A percentile compares a stretch with the other conserved stretches of the same genome.
Evolutionary conservation across 2,888 invertebrate species (phyloP).

Genomic region (Drosophila paranaensis): DNA sequence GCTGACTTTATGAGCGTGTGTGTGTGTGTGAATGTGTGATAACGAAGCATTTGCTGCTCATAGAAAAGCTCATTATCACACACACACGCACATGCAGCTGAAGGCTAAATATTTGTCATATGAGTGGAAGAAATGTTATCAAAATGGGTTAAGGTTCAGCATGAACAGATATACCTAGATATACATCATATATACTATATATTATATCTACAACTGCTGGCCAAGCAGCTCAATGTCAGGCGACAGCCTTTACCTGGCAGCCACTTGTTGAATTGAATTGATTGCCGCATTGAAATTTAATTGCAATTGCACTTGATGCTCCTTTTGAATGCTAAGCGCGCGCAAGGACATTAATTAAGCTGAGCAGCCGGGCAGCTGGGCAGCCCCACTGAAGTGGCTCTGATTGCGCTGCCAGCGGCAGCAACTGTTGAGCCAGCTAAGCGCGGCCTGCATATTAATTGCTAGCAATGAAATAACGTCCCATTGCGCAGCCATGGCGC

Average conservation of each 20-base stretch:
- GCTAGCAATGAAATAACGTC: slow-evolving; percentile 25
- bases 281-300: slow-evolving; percentile 74
- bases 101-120: slow-evolving; percentile 57
- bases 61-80: slow-evolving; percentile 64
- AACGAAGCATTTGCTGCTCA: slow-evolving; percentile 51
- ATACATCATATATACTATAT: too few species aligned
- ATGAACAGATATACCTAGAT: slow-evolving; percentile 2
- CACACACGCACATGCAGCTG: slow-evolving; percentile 29
- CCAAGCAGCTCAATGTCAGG: slow-evolving; percentile 49
- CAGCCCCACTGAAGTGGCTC: slow-evolving; percentile 63
- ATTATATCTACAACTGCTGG: slow-evolving; percentile 2
- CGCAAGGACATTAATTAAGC: slow-evolving; percentile 78
- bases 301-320: slow-evolving; percentile 62
- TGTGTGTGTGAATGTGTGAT: slow-evolving; percentile 44
- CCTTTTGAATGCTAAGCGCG: slow-evolving; percentile 68
- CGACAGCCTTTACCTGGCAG: slow-evolving; percentile 26
- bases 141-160: slow-evolving; percentile 57
- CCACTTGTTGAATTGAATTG: slow-evolving; percentile 79
- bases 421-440: slow-evolving; percentile 41
- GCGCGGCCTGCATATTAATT: slow-evolving; percentile 71
- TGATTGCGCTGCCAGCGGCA: slow-evolving; percentile 61
- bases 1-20: slow-evolving; percentile 36
- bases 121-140: slow-evolving; percentile 22
- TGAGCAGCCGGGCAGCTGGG: slow-evolving; percentile 22
- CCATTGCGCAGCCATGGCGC: slow-evolving; percentile 22